A percentile compares a stretch with the other conserved stretches of the same genome.
Conservation (phyloP, 2,113 vertebrate species). For the Apteryx mantelli region DNA sequence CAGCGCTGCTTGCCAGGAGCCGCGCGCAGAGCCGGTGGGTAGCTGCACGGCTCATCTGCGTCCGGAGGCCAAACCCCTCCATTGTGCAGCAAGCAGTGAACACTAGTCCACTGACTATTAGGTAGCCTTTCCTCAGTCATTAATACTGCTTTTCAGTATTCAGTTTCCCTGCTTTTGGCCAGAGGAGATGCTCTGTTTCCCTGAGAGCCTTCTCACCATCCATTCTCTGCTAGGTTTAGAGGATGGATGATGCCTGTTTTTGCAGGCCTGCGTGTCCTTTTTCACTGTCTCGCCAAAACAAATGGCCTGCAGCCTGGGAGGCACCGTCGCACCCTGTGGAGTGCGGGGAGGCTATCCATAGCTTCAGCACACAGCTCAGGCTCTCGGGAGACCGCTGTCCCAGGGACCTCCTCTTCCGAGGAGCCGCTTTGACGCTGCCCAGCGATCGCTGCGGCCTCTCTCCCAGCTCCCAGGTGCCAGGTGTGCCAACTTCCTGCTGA, state of each 20-base stretch:
- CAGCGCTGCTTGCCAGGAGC: neutral
- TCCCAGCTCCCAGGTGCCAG: neutral
- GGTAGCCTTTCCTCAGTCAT: neutral
- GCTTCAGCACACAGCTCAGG: neutral
- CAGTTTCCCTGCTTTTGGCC: neutral
- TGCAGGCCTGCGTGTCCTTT: neutral
- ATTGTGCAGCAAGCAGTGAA: neutral
- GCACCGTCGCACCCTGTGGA: neutral
- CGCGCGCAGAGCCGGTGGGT: neutral
- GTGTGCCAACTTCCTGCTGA: neutral
- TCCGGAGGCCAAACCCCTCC: neutral
- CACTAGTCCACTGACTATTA: accelerated
- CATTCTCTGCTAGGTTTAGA: neutral
- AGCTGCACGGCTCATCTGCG: neutral
- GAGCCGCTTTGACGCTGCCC: accelerated
- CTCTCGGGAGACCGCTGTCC: neutral
- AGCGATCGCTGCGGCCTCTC: too few species aligned
- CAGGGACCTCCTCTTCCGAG: neutral
- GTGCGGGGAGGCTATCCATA: neutral
- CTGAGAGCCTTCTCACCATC: neutral
- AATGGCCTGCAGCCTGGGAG: neutral
- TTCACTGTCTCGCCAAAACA: neutral
- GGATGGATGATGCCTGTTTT: neutral
- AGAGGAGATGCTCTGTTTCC: neutral
- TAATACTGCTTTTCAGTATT: neutral